phyloP scores from a whole-genome alignment of 2,113 vertebrate genomes.

The Pseudolaguvia tuberculata region DNA sequence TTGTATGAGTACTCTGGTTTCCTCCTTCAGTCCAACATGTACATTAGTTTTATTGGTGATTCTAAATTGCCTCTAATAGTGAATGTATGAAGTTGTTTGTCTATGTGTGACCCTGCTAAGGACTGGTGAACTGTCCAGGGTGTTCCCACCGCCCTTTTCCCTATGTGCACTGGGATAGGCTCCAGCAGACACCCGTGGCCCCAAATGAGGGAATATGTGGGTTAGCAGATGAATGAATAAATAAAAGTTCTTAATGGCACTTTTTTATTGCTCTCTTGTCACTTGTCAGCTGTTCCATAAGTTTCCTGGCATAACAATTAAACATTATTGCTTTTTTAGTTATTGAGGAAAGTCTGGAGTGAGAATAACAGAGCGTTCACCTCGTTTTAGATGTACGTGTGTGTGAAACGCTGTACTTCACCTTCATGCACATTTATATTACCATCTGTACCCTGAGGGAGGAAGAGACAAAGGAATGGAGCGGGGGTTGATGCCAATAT shows the following conservation, averaged over 20 bases:
- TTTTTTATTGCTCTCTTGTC: slow-evolving; percentile 15
- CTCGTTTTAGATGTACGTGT: not conserved
- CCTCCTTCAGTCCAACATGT: no score
- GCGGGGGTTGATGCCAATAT: slow-evolving; percentile 8
- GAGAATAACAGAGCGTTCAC: not conserved
- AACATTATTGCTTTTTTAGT: slow-evolving; percentile 39
- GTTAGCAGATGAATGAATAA: no score
- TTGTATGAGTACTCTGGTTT: no score
- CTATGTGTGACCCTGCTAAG: no score
- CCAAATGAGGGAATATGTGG: no score
- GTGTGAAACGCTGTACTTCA: not conserved
- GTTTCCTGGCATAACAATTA: slow-evolving; percentile 19
- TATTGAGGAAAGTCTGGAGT: slow-evolving; percentile 28
- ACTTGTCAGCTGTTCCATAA: not conserved
- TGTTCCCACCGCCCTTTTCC: no score
- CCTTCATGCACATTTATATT: slow-evolving; percentile 32
- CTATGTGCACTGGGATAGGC: no score
- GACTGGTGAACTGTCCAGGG: no score
- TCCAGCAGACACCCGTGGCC: no score
- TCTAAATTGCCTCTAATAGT: no score
- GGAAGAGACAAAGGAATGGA: slow-evolving; percentile 2
- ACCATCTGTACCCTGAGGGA: slow-evolving; percentile 32
- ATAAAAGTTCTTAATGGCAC: not conserved
- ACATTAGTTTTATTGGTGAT: no score
- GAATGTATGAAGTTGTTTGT: no score